A percentile compares a stretch with the other conserved stretches of the same genome.
phyloP scores from a whole-genome alignment of 1,140 invertebrate genomes.

The Eubasilissa regina region DNA sequence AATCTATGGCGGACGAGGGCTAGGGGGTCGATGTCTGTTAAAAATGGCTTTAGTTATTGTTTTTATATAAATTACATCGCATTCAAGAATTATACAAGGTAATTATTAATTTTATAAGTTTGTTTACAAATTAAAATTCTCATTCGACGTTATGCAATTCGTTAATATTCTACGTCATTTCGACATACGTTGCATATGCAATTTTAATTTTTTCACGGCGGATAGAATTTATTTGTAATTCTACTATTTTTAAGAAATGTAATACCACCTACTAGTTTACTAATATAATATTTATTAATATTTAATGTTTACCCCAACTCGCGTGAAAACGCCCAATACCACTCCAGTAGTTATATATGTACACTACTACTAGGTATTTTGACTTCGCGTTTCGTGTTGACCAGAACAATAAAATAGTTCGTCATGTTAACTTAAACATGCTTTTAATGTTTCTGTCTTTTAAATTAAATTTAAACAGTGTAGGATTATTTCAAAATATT shows the following conservation, averaged over 20 bases:
- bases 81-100: conserved; percentile 8
- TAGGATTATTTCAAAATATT: no score
- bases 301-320: background rate
- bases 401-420: no score
- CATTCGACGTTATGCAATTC: conserved; percentile 19
- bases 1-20: conserved; percentile 27
- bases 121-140: background rate
- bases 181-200: conserved; percentile 47
- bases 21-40: conserved; percentile 46
- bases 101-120: conserved; percentile 15
- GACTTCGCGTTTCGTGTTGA: no score
- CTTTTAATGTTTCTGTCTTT: no score
- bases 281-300: conserved; percentile 3
- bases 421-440: no score
- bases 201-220: conserved; percentile 29
- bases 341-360: conserved; percentile 14
- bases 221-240: no score
- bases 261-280: background rate
- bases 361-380: conserved; percentile 18
- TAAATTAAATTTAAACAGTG: no score
- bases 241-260: conserved; percentile 2
- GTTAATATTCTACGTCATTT: conserved; percentile 14
- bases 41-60: conserved; percentile 40
- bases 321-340: conserved; percentile 19
- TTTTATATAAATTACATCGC: conserved; percentile 38